Evolutionary conservation across 2,888 invertebrate genomes (phyloP).

Genomic region (Morpho achilles): DNA sequence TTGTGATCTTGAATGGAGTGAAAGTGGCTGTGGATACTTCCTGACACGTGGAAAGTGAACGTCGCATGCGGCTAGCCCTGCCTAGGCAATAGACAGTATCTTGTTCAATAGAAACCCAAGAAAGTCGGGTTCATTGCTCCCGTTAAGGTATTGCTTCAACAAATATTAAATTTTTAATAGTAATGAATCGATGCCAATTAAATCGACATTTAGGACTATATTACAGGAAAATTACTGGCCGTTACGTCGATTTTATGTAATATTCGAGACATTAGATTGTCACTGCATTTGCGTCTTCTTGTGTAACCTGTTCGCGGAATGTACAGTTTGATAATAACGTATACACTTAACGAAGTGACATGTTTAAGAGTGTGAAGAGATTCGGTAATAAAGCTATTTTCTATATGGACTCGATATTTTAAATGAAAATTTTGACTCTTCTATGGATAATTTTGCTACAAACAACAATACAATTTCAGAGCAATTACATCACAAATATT

Average conservation of each 20-base stretch:
- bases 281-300: background rate
- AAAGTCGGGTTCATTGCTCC: constrained; percentile 40
- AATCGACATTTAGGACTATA: constrained; percentile 5
- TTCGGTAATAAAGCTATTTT: too few species aligned
- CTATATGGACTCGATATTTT: too few species aligned
- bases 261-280: background rate
- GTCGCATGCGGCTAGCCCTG: constrained; percentile 45
- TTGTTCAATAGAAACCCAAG: constrained; percentile 46
- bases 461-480: too few species aligned
- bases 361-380: too few species aligned
- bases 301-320: background rate
- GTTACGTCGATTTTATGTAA: constrained; percentile 17
- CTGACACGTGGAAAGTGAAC: constrained; percentile 71
- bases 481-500: too few species aligned
- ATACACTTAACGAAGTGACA: too few species aligned
- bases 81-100: constrained; percentile 49
- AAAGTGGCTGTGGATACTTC: constrained; percentile 69
- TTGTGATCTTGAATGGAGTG: constrained; percentile 73
- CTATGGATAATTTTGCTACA: too few species aligned
- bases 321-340: too few species aligned
- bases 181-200: constrained; percentile 1
- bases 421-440: too few species aligned
- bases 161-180: too few species aligned
- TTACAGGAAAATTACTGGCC: constrained; percentile 10
- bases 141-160: constrained; percentile 6